Evolutionary conservation across 2,888 invertebrate genomes (phyloP).

Genomic region (Mayetiola destructor): DNA sequence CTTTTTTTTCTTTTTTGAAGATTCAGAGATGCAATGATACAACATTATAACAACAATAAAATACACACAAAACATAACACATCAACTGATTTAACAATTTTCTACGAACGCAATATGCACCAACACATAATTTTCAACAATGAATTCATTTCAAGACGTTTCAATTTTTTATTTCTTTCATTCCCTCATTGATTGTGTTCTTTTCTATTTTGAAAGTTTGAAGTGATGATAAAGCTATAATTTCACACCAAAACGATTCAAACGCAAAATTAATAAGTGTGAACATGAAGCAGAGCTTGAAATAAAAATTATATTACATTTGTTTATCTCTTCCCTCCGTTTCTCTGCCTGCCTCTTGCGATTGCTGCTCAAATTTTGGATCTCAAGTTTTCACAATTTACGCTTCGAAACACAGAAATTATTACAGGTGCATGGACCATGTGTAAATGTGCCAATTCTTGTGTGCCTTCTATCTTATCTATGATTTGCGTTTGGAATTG

Average conservation of each 20-base stretch:
- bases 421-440: no score
- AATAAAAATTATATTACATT: no score
- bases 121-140: no score
- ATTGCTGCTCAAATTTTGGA: neutral
- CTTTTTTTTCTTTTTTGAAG: no score
- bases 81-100: no score
- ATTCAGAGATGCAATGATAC: neutral
- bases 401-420: no score
- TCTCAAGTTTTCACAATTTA: no score
- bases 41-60: neutral
- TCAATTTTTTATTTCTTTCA: constrained; percentile 4
- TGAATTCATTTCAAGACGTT: no score
- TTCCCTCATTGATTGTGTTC: neutral
- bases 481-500: no score
- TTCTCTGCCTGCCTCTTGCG: neutral
- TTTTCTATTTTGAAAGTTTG: neutral
- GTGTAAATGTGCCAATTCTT: no score
- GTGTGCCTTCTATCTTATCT: no score
- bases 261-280: neutral
- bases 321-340: neutral
- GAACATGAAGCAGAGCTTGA: neutral
- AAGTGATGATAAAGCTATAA: constrained; percentile 12
- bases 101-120: no score
- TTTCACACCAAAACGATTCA: constrained; percentile 2
- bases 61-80: neutral